These are phyloP conservation scores for Neodon shergylaensis DNA, from an alignment of 2,113 vertebrate species.

Conservation along the genomic window DNA sequence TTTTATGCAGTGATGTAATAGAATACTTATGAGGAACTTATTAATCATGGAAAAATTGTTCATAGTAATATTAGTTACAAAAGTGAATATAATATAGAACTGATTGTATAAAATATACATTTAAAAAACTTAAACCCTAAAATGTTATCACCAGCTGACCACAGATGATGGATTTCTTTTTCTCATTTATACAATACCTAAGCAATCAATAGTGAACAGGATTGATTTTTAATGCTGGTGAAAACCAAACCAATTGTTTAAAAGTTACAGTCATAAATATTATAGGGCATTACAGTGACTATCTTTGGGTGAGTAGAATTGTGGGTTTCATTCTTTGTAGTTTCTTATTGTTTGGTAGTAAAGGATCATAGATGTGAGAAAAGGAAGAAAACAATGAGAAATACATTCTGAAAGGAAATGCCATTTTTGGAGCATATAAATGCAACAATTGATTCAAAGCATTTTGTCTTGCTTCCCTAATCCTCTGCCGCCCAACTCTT, in stretches of 20 bases:
- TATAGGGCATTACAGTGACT: not conserved
- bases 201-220: not conserved
- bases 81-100: slow-evolving; percentile 13
- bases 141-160: slow-evolving; percentile 13
- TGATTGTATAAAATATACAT: slow-evolving; percentile 4
- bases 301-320: not conserved
- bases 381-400: slow-evolving; percentile 28
- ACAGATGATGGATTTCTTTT: not conserved
- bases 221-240: slow-evolving; percentile 42
- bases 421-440: slow-evolving; percentile 29
- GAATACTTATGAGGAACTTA: not conserved
- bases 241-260: slow-evolving; percentile 29
- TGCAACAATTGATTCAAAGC: slow-evolving; percentile 38
- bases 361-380: slow-evolving; percentile 50
- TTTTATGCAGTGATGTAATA: not conserved
- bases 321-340: not conserved
- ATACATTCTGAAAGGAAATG: slow-evolving; percentile 26
- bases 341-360: slow-evolving; percentile 40
- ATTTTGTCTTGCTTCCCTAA: slow-evolving; percentile 7
- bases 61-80: slow-evolving; percentile 25
- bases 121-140: slow-evolving; percentile 46
- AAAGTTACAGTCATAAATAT: slow-evolving; percentile 3
- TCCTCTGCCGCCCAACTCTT: slow-evolving; percentile 38
- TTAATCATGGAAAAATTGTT: slow-evolving; percentile 32
- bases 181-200: slow-evolving; percentile 4